Conservation (phyloP, 2,113 vertebrate species). For the Bufo gargarizans region DNA sequence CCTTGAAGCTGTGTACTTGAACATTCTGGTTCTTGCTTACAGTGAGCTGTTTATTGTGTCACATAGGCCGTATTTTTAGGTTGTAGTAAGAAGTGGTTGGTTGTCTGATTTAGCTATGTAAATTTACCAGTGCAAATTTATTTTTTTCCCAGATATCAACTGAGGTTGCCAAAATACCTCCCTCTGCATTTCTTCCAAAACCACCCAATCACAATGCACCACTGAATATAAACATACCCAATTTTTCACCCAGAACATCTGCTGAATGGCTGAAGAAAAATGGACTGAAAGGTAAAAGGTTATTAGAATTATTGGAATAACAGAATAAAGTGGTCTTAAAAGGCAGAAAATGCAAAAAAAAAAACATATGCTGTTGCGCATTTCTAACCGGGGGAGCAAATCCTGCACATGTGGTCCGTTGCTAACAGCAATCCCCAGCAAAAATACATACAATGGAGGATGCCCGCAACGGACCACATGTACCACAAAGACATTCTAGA, state of each 20-base stretch:
- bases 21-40: not conserved
- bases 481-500: no score
- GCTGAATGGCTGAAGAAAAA: constrained; percentile 77
- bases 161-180: constrained; percentile 58
- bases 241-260: constrained; percentile 70
- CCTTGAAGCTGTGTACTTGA: not conserved
- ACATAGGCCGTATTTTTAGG: no score
- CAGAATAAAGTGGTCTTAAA: no score
- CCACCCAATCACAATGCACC: constrained; percentile 64
- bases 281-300: constrained; percentile 77
- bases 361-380: no score
- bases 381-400: no score
- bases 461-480: no score
- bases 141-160: constrained; percentile 67
- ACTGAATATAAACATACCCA: constrained; percentile 71
- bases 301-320: not conserved
- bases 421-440: no score
- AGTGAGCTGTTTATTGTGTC: no score
- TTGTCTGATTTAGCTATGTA: not conserved
- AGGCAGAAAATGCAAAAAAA: no score
- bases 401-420: no score
- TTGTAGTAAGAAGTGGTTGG: no score
- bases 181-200: constrained; percentile 64
- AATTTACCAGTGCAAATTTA: not conserved
- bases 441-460: no score